Evolutionary conservation across 53 echinoderm and acorn worm genomes (phyloP).

Genomic region (Crossaster papposus): DNA sequence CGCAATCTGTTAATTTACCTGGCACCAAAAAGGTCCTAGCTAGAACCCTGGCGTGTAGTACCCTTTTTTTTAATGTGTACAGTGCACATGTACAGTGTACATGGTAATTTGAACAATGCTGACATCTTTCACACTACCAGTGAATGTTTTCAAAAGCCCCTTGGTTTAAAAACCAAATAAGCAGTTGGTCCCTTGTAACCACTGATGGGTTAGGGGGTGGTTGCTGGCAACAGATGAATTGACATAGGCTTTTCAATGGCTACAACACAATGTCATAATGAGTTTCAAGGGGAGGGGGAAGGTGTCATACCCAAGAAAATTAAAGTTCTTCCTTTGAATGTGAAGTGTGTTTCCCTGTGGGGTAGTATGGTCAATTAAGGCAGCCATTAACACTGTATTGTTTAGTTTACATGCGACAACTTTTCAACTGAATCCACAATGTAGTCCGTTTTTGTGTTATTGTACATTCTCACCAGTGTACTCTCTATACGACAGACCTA

Average conservation of each 20-base stretch:
- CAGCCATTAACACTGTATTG: not conserved
- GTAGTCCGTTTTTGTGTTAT: too few species aligned
- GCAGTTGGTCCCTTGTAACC: not conserved
- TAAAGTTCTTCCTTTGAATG: not conserved
- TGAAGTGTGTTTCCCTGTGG: not conserved
- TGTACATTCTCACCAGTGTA: too few species aligned
- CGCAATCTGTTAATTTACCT: too few species aligned
- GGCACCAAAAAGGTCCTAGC: too few species aligned
- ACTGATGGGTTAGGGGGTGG: too few species aligned
- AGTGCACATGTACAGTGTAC: too few species aligned
- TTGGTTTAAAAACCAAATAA: conserved; percentile 65
- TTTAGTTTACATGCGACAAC: not conserved
- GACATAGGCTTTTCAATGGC: not conserved
- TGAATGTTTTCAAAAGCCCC: not conserved
- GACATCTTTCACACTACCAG: not conserved
- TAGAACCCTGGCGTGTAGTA: too few species aligned
- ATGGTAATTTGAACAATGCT: not conserved
- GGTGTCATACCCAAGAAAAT: not conserved
- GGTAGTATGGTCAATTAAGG: not conserved
- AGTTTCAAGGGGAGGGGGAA: not conserved
- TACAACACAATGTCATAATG: not conserved
- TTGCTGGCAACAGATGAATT: not conserved
- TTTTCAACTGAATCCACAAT: too few species aligned
- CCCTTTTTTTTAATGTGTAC: too few species aligned
- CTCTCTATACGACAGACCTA: too few species aligned